Base-by-base conservation (phyloP, 2,113 vertebrate genomes). In the Microcebus griseorufus region DNA sequence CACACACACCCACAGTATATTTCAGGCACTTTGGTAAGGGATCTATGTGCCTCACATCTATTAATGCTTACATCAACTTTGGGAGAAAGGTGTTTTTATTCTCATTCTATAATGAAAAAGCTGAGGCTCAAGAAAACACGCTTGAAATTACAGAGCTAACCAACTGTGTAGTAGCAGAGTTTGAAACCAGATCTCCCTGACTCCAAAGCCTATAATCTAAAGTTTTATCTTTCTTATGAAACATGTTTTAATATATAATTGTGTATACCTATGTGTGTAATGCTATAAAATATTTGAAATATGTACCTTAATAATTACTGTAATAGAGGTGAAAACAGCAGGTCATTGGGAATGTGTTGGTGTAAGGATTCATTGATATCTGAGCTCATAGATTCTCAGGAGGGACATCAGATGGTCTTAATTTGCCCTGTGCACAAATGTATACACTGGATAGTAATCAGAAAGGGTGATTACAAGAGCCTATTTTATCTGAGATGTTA, bases 401-500 rank as follows among this genome's bases (percentile, higher is more conserved):
- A 95, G n/a, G 67, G 12, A 75, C 23, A 51, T 94, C 39, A 82
- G 4, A 34, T 53, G 20, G 2, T 16, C 25, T 95, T 65, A 62
- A 83, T 86, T 79, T 53, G 72, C 5, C 22, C 34, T 72, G 2
- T 9, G 45, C 8, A 53, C 48, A 73, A 75, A 58, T 88, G 58
- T 62, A 48, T 87, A 23, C 32, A 69, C 27, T 60, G 48, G 18
- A 42, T 60, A 42, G 12, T 87, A 76, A 65, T 82, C 65, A 72
- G 73, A 79, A 87, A 32, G 1, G 3, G 76, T 86, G 22, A 96
- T 88, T 70, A 9, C 65, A 69, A 85, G 84, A 85, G 10, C 29
- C n/a, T 79, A 23, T 76, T 96, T 92, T 64, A 93, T n/a, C 55
- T 90, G 51, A 87, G 22, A 92, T 93, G 23, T 69, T 91, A 20